Evolutionary conservation across 2,113 vertebrate genomes (phyloP).

Genomic region (Osmerus eperlanus): DNA sequence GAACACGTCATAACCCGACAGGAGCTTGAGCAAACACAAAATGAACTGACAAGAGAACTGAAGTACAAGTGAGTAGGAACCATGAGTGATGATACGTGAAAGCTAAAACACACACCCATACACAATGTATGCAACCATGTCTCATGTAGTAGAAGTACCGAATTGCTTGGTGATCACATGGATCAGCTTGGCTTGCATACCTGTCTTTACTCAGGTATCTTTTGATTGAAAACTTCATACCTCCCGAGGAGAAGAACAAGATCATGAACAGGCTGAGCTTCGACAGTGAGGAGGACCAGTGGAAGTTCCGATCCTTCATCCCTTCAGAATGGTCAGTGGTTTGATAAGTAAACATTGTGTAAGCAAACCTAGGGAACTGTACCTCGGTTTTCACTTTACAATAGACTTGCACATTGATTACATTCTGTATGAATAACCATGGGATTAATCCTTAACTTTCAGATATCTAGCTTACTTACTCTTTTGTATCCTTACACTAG

Average conservation of each 20-base stretch:
- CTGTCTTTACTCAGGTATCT: conserved; percentile 76
- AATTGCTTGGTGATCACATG: background rate
- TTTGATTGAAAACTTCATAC: conserved; percentile 97
- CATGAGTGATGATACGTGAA: background rate
- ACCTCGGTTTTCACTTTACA: background rate
- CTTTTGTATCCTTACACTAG: conserved; percentile 43
- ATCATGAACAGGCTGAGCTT: conserved; percentile 91
- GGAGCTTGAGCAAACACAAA: conserved; percentile 93
- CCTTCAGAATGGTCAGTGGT: conserved; percentile 78
- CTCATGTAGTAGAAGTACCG: background rate
- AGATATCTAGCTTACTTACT: background rate
- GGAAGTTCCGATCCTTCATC: conserved; percentile 86
- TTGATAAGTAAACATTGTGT: background rate
- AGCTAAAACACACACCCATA: background rate
- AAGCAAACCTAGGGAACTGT: background rate
- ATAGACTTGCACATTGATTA: background rate
- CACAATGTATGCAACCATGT: background rate
- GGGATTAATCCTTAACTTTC: background rate
- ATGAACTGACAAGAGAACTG: conserved; percentile 91
- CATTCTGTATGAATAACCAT: background rate
- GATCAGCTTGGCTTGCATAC: background rate
- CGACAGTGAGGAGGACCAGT: conserved; percentile 91
- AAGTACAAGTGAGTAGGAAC: conserved; percentile 86
- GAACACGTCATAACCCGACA: conserved; percentile 89
- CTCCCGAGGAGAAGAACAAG: conserved; percentile 95